phyloP scores from a whole-genome alignment of 2,797 vertebrate genomes.

The Scomberomorus guttatus region DNA sequence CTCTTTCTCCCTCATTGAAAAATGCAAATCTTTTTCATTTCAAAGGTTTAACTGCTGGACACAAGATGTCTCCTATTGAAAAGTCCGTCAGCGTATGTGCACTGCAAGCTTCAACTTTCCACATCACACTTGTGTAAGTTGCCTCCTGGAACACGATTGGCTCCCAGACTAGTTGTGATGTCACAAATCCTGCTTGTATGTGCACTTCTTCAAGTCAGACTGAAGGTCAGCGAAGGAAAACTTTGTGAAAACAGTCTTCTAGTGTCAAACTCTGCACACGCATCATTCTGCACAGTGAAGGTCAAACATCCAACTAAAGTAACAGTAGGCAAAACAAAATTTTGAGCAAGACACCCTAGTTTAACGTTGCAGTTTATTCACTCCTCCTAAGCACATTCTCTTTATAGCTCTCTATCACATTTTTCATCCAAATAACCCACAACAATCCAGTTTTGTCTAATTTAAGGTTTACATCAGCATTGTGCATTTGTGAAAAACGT shows the following conservation, averaged over 20 bases:
- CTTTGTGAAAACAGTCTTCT: neutral
- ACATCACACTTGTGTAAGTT: neutral
- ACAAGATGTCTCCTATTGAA: neutral
- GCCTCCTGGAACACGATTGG: neutral
- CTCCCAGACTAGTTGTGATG: neutral
- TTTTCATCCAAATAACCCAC: neutral
- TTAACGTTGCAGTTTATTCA: constrained; percentile 1
- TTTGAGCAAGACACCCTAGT: neutral
- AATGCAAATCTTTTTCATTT: neutral
- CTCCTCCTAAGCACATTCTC: neutral
- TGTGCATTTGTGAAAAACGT: neutral
- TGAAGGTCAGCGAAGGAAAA: neutral
- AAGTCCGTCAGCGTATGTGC: neutral
- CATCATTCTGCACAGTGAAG: constrained; percentile 12
- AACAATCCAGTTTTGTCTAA: constrained; percentile 3
- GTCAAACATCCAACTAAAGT: constrained; percentile 10
- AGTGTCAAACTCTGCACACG: neutral
- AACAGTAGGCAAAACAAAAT: neutral
- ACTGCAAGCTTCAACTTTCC: neutral
- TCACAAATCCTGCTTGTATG: neutral
- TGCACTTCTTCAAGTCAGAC: neutral
- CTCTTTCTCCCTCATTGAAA: neutral
- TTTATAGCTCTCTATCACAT: neutral
- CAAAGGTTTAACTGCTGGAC: neutral
- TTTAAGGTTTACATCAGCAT: neutral